These are phyloP conservation scores for Hydraecia micacea DNA, from an alignment of 2,888 invertebrate species.

Conservation along the genomic window DNA sequence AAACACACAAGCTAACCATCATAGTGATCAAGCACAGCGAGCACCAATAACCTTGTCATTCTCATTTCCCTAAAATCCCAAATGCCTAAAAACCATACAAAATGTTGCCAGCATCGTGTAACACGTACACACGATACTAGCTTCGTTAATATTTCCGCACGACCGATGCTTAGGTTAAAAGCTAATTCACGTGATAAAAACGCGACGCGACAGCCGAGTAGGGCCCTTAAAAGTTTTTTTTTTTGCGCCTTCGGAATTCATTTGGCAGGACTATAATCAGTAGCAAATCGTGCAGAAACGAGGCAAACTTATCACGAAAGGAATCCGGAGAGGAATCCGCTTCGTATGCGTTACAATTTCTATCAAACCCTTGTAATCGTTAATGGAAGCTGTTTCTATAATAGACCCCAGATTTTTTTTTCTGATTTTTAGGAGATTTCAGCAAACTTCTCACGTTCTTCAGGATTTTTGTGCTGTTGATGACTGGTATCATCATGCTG, in stretches of 20 bases:
- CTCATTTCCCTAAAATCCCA: background rate
- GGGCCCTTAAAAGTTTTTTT: slow-evolving; percentile 69
- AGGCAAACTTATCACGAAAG: slow-evolving; percentile 77
- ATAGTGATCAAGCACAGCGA: background rate
- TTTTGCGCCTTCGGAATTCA: slow-evolving; percentile 76
- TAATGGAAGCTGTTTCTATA: slow-evolving; percentile 61
- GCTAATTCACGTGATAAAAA: slow-evolving; percentile 63
- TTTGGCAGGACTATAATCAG: slow-evolving; percentile 80
- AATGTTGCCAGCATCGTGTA: slow-evolving; percentile 20
- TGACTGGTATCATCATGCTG: background rate
- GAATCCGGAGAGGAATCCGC: slow-evolving; percentile 78
- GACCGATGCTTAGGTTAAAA: slow-evolving; percentile 57
- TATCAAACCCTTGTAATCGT: slow-evolving; percentile 66
- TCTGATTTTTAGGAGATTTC: slow-evolving; percentile 21
- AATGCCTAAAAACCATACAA: background rate
- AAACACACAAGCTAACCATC: no score
- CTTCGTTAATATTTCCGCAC: slow-evolving; percentile 62
- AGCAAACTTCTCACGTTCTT: slow-evolving; percentile 15
- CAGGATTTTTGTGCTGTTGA: background rate
- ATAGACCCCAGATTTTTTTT: slow-evolving; percentile 39
- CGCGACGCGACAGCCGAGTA: slow-evolving; percentile 49
- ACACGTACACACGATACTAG: slow-evolving; percentile 27
- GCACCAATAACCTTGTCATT: background rate
- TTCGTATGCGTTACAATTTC: slow-evolving; percentile 71
- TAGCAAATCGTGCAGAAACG: slow-evolving; percentile 83